Base-by-base conservation (phyloP, 2,113 vertebrate genomes). In the Nycticryphes semicollaris region DNA sequence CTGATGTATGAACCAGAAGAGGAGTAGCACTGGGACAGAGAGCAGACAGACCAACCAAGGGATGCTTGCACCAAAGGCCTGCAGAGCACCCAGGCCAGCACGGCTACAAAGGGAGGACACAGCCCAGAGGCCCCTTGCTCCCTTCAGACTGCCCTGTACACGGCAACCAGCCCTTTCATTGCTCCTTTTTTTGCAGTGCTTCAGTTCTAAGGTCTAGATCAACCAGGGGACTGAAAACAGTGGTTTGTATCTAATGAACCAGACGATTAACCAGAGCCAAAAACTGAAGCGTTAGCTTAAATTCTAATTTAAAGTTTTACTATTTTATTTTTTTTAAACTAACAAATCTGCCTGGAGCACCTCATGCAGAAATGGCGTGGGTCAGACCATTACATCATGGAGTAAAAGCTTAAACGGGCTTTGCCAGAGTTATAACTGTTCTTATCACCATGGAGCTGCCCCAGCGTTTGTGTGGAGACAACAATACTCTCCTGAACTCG, bases 41-140 rank as follows among this genome's bases (percentile, higher is more conserved):
- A 81, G n/a, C 81, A 93, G 74, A 75, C 18, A 0, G 0, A 10
- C 8, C 0, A 1, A 25, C 8, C 0, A 1, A 28, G 10, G 5
- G 31, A 50, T 28, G 60, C 31, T 51, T 62, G 76, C 54, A 39
- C 63, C 4, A 0, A 77, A 22, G 17, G 84, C 84, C 59, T 69
- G 50, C 0, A 0, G 64, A 68, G 73, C 63, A 70, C 4, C 12
- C 51, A 45, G 51, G 43, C n/a, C 57, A 39, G 23, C 53, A 41
- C 0, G 0, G 3, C 56, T 51, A 37, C 60, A 69, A 63, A 53
- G 2, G 14, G 22, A 63, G 43, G 45, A 41, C 23, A 25, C 62
- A 51, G 7, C 19, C 41, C 74, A 60, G 66, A 27, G 21, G 23
- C 33, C 7, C 28, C 13, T 3, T 6, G 20, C 31, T 81, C 11